Evolutionary conservation across 2,888 invertebrate species (phyloP), one percentile per base, ranked within the genome.

Genomic region (Leucophora obtusa): DNA sequence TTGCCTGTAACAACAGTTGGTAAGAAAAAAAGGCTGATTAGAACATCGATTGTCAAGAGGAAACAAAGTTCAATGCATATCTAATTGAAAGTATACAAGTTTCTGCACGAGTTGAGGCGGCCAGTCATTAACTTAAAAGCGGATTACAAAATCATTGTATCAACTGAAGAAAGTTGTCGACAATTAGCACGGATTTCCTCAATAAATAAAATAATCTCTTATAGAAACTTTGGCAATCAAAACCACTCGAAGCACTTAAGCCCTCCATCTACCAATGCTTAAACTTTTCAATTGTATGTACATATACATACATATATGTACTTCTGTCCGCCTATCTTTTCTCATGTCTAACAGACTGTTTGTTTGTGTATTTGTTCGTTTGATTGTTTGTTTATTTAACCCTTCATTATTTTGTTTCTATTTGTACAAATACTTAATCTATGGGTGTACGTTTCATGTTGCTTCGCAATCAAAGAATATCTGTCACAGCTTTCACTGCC

Each of bases 1-100:
- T 91, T 96, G 95, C 92, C 96, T 95, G 94, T 90, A 91, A 90
- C 90, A 90, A 90, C 90, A 90, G 87, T 90, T 85, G 87, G 85
- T 82, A 84, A 21, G 83, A 69, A 84, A 82, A 84, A 85, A 85
- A 83, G 83, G 86, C 88, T 88, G 87, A 89, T 89, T 89, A 89
- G 90, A 89, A 89, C 87, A 89, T 90, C 88, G 86, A 85, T 83
- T 84, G 86, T 87, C 84, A 38, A 59, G 54, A 24, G 56, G 58
- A 47, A 47, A 79, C 60, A 72, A 68, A 59, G 10, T 18, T 51
- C 53, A 71, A 65, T 77, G 70, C 59, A 9, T 38, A 38, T 11
- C 38, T 59, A 79, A n/a, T 59, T 7, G 8, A 38, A 15, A n/a
- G 1, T 58, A n/a, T n/a, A n/a, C n/a, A 35, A 47, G 14, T 47